These are phyloP conservation scores for Mixornis gularis DNA, from an alignment of 2,113 vertebrate species.

Conservation along the genomic window DNA sequence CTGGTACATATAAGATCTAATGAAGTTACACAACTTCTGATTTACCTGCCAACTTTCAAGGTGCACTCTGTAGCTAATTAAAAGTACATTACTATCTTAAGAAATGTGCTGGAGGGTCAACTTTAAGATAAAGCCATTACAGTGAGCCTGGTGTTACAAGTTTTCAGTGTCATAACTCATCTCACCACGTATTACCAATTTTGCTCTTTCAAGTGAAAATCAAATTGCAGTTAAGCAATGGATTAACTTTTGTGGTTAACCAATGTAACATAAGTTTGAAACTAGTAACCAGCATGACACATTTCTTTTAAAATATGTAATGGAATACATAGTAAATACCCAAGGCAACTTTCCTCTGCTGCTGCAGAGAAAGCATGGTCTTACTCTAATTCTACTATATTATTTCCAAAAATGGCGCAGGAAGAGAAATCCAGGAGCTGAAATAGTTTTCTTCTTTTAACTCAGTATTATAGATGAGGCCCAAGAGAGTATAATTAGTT, in stretches of 20 bases:
- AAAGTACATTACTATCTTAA: neutral
- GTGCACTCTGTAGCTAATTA: neutral
- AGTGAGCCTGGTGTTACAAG: neutral
- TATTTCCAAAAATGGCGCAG: neutral
- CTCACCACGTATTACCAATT: rapidly evolving
- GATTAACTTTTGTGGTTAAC: neutral
- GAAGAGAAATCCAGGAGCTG: neutral
- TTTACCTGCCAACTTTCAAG: neutral
- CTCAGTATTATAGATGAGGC: neutral
- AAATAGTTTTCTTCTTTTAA: neutral
- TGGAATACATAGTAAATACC: neutral
- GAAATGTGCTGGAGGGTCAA: neutral
- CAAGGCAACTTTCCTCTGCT: neutral
- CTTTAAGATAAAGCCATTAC: neutral
- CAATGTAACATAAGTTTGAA: neutral
- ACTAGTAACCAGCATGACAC: neutral
- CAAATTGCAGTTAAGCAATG: neutral
- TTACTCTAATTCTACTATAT: neutral
- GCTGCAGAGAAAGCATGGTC: neutral
- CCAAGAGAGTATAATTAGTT: neutral
- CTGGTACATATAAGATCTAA: neutral
- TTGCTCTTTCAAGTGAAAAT: neutral
- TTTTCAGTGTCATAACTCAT: neutral
- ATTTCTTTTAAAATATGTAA: neutral
- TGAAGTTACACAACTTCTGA: neutral